Conservation (phyloP, 2,888 invertebrate genomes). For the Tetropium fuscum region DNA sequence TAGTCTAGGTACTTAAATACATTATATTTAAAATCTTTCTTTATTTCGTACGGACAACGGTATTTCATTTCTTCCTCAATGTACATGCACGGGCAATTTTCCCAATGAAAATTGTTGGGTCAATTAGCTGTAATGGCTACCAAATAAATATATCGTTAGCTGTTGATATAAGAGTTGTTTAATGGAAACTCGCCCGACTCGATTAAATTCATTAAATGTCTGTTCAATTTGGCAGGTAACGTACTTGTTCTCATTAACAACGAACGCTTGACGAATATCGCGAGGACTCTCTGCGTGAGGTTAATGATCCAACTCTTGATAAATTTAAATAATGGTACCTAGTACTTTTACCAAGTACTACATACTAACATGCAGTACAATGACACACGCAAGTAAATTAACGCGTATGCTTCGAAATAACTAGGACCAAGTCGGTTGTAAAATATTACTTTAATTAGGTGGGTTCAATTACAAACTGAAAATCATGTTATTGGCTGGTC, state of each 20-base stretch:
- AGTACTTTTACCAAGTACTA: not conserved
- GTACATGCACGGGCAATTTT: no score
- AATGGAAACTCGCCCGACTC: not conserved
- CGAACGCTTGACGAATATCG: slow-evolving; percentile 1
- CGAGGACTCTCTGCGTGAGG: slow-evolving; percentile 6
- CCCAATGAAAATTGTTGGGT: no score
- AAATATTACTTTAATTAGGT: not conserved
- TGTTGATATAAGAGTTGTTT: not conserved
- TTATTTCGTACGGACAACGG: slow-evolving; percentile 3
- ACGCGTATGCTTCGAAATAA: no score
- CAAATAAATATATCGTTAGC: no score
- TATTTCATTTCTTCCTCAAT: slow-evolving; percentile 7
- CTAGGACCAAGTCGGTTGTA: no score
- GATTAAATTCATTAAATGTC: not conserved
- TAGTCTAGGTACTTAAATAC: not conserved
- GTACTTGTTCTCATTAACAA: slow-evolving; percentile 1
- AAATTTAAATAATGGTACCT: slow-evolving; percentile 11
- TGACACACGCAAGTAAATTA: not conserved
- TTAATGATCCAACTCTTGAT: slow-evolving; percentile 20
- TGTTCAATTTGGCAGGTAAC: not conserved
- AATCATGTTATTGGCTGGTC: not conserved
- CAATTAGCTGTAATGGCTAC: no score
- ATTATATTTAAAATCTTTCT: slow-evolving; percentile 8
- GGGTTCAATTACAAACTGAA: not conserved
- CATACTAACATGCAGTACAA: not conserved